Evolutionary conservation across 1,140 invertebrate species (phyloP), one percentile per base, ranked within the genome.

Genomic region (Phocides pigmalion): DNA sequence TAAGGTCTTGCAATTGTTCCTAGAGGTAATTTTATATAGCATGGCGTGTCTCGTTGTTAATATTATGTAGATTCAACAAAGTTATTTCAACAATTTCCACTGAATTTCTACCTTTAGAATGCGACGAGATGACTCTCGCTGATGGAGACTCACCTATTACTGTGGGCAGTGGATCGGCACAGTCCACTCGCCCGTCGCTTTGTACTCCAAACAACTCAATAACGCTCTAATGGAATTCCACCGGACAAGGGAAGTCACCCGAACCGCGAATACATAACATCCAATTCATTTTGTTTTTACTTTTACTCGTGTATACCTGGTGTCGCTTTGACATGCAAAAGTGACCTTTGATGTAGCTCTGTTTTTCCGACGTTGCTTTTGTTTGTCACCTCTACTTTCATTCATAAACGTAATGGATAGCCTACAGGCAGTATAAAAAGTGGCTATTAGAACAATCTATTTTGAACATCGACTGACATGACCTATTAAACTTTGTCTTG

Each of bases 211-310:
- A 79, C 78, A 87, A 89, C 80, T 85, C 82, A 85, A 86, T 88
- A 88, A 81, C 72, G 70, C 69, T 80, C 64, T 87, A 87, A 89
- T 89, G 70, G 85, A 79, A 86, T 85, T 85, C 74, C 76, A 81
- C 47, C 64, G 58, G 69, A 64, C 72, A 58, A 73, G 72, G 70
- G 73, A 62, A 74, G 70, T 68, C 63, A 64, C 51, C 65, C 72
- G 66, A 70, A 62, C 69, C 54, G 49, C 62, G 56, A 58, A 63
- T 68, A 75, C 41, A 35, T 71, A 73, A 69, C 66, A 78, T 76
- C 70, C 75, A 70, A 62, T 80, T 65, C 62, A 51, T 77, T 78
- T 76, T 75, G 70, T 79, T 79, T 73, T 67, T 61, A 41, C 39
- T 11, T 14, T 4, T 8, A 20, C 41, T 11, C 0, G 12, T 39